These are phyloP conservation scores for Coptotermes formosanus DNA, from an alignment of 1,140 invertebrate species.

Conservation along the genomic window DNA sequence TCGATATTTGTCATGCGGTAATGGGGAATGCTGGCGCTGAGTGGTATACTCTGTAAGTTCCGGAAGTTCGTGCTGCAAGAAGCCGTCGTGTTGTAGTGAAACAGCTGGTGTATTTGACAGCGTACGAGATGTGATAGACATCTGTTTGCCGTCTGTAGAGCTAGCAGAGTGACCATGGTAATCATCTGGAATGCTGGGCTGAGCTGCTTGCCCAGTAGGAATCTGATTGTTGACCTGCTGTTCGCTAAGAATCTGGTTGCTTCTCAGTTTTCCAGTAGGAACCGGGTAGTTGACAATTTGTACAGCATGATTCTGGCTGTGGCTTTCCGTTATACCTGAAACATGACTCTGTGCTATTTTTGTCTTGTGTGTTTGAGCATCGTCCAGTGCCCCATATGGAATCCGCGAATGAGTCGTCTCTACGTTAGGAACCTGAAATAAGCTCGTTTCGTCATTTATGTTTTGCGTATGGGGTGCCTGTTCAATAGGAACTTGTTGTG, in stretches of 20 bases:
- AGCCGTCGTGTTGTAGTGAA: neutral
- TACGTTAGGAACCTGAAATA: neutral
- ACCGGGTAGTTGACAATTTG: neutral
- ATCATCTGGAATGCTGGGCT: neutral
- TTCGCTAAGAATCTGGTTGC: no score
- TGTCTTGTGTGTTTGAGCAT: no score
- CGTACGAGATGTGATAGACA: neutral
- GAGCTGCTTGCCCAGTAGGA: neutral
- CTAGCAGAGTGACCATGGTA: neutral
- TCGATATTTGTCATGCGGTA: no score
- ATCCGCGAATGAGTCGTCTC: neutral
- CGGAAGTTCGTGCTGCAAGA: neutral
- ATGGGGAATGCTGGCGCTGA: neutral
- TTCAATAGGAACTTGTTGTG: neutral
- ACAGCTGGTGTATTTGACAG: neutral
- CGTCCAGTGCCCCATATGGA: no score
- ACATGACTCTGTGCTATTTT: neutral
- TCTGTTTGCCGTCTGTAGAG: neutral
- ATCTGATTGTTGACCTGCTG: neutral
- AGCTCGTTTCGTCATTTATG: neutral
- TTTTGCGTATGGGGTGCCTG: neutral
- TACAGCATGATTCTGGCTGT: neutral
- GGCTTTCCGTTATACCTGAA: neutral
- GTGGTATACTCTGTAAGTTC: neutral
- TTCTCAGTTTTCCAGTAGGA: neutral